phyloP scores from a whole-genome alignment of 2,888 invertebrate species.

The Neelides folsomi region DNA sequence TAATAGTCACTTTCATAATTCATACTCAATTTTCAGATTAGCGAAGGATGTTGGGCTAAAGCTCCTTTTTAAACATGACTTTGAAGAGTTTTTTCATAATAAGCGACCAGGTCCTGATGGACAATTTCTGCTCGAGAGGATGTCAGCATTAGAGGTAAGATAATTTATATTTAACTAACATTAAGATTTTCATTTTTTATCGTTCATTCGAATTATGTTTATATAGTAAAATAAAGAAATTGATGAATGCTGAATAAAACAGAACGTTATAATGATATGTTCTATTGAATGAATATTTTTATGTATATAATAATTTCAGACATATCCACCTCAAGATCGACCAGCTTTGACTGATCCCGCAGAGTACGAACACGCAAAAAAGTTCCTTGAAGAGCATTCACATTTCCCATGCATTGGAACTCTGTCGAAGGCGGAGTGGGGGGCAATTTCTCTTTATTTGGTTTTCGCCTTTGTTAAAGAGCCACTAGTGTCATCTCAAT shows the following conservation, averaged over 20 bases:
- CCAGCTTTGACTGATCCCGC: constrained; percentile 47
- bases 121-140: constrained; percentile 53
- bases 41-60: constrained; percentile 42
- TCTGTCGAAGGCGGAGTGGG: constrained; percentile 80
- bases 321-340: constrained; percentile 53
- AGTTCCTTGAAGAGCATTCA: constrained; percentile 42
- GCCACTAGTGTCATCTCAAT: too few relatives aligned
- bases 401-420: constrained; percentile 54
- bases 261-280: not conserved
- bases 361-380: constrained; percentile 58
- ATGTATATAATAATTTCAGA: constrained; percentile 36
- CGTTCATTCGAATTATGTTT: not conserved
- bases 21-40: constrained; percentile 36
- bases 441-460: constrained; percentile 48
- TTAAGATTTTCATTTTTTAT: not conserved
- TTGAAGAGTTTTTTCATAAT: constrained; percentile 64
- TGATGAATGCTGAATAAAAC: constrained; percentile 1
- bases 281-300: not conserved
- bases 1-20: not conserved
- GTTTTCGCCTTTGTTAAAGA: constrained; percentile 28
- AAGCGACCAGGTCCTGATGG: constrained; percentile 47
- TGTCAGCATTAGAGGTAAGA: constrained; percentile 57
- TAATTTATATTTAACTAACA: not conserved
- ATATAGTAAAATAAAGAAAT: too few relatives aligned
- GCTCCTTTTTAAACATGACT: constrained; percentile 43